Base-by-base conservation (phyloP, 2,113 vertebrate species). In the Syngnathus floridae region DNA sequence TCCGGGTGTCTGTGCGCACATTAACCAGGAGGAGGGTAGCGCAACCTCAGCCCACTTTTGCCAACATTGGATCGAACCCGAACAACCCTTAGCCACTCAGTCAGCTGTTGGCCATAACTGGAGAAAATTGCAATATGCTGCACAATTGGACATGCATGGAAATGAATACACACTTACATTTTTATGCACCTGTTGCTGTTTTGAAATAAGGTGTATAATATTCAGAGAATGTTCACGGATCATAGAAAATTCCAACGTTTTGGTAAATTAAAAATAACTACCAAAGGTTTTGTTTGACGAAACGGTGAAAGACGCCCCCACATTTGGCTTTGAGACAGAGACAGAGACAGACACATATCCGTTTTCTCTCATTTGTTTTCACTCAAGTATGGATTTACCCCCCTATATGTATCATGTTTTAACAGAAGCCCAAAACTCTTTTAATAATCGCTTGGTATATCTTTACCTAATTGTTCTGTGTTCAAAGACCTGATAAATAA, bases 1-100 rank as follows among this genome's bases (percentile, higher is more conserved):
- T 91, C 91, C 89, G 90, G 90, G 89, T 88, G 85, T 69, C 80
- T 81, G 83, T 11, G 63, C 75, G 82, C 79, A 62, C 63, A 78
- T 68, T 59, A 72, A 78, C 62, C 62, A 65, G 74, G 66, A 68
- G 70, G 35, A 58, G 56, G 72, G 76, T 64, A 75, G 67, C 69
- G 71, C 71, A 54, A 65, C 71, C 73, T 72, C 76, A 76, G 49
- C 64, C 71, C 73, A 22, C 67, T 66, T 62, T 69, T 69, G 74
- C 71, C 74, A 62, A 64, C 31, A 43, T 38, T 26, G 52, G 22
- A 26, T 22, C 52, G 52, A 55, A 55, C 22, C n/a, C 11, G 12
- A 31, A 55, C 22, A 8, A 51, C 48, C 48, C 19, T 8, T 21
- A 9, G 19, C 48, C 1, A n/a, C 19, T 26, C 9, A 54, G 21